Conservation (phyloP, 2,797 vertebrate genomes). For the Coilia nasus region DNA sequence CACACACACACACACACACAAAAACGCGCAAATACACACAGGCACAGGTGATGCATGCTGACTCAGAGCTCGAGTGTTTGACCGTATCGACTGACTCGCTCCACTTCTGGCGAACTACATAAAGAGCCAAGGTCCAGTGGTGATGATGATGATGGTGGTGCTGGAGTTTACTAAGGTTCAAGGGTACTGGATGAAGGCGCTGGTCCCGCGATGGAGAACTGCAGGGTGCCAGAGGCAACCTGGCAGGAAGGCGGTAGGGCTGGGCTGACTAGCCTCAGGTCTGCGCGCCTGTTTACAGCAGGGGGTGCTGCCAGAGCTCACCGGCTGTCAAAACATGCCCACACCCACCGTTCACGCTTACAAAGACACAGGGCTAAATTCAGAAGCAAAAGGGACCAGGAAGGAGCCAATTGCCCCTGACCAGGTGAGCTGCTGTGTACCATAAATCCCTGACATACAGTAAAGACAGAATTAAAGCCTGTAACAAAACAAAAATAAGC, state of each 20-base stretch:
- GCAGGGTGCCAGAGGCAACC: neutral
- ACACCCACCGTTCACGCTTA: neutral
- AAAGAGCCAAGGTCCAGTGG: neutral
- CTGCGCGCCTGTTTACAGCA: neutral
- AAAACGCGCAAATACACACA: no score
- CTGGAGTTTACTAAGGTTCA: neutral
- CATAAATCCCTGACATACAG: conserved; percentile 31
- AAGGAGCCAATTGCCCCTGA: neutral
- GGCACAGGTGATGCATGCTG: neutral
- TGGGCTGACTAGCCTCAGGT: neutral
- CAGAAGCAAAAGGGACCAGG: neutral
- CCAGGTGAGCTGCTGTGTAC: neutral
- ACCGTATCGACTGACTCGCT: neutral
- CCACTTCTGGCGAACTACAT: neutral
- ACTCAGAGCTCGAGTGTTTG: neutral
- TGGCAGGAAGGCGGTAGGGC: neutral
- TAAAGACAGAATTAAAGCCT: neutral
- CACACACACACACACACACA: no score
- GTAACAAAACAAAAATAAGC: neutral
- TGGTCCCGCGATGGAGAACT: neutral
- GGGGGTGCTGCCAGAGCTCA: neutral
- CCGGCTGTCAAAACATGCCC: neutral
- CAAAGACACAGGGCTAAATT: neutral
- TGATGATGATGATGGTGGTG: neutral
- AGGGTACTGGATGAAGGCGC: neutral